phyloP scores from a whole-genome alignment of 2,113 vertebrate genomes.

The Pachyramphus minor region DNA sequence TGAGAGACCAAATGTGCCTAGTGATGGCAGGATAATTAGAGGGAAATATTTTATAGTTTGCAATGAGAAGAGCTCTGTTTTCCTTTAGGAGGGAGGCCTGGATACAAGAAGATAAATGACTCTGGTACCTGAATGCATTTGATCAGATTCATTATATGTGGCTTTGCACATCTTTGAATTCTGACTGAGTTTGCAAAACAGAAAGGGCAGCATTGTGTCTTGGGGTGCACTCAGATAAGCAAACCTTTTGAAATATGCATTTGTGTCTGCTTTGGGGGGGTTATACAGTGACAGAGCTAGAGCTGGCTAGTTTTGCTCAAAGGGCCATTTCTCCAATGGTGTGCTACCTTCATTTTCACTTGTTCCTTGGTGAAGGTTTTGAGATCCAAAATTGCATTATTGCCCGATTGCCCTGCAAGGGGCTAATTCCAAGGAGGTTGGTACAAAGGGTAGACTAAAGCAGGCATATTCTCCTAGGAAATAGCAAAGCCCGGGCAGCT shows the following conservation, averaged over 20 bases:
- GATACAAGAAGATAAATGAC: neutral
- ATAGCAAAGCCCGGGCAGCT: neutral
- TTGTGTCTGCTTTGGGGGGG: neutral
- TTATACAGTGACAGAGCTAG: neutral
- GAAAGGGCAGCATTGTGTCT: neutral
- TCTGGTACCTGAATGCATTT: neutral
- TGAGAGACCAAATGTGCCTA: neutral
- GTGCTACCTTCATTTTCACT: neutral
- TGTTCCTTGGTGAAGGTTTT: neutral
- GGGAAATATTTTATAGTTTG: neutral
- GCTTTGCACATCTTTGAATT: neutral
- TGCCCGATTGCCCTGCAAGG: neutral
- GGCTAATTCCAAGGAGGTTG: neutral
- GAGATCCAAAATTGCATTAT: neutral
- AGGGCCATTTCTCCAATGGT: neutral
- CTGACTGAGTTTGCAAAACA: neutral
- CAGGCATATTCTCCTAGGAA: neutral
- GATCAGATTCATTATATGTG: neutral
- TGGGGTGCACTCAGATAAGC: neutral
- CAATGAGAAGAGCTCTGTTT: neutral
- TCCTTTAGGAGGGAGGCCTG: neutral
- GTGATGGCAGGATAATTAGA: neutral
- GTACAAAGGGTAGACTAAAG: neutral
- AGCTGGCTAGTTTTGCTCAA: neutral
- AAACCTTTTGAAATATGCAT: neutral